Percentiles rank a stretch among this genome's conserved stretches.
Conservation (phyloP, 2,888 invertebrate species). For the Tetranychus truncatus region DNA sequence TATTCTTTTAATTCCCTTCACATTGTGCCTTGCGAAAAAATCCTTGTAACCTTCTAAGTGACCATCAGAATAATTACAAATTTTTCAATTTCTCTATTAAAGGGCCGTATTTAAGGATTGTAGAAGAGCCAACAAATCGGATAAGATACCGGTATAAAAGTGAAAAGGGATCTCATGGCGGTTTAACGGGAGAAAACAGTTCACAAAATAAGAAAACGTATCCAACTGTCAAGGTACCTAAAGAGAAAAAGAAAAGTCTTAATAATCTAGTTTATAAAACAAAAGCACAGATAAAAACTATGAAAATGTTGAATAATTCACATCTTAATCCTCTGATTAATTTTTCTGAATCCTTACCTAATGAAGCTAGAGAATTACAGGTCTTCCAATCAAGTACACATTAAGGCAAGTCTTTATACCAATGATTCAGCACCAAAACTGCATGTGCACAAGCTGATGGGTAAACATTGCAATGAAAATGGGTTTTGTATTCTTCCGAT, state of each 20-base stretch:
- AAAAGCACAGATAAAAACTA: neutral
- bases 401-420: slow-evolving; percentile 24
- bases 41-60: neutral
- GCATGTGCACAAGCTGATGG: slow-evolving; percentile 25
- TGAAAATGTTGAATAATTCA: neutral
- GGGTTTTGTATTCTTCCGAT: slow-evolving; percentile 21
- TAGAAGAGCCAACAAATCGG: slow-evolving; percentile 23
- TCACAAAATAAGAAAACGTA: slow-evolving; percentile 23
- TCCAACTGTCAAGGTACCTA: slow-evolving; percentile 23
- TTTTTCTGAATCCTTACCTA: neutral
- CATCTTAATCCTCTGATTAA: neutral
- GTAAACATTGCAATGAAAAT: slow-evolving; percentile 22
- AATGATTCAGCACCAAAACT: slow-evolving; percentile 21
- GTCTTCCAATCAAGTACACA: slow-evolving; percentile 17
- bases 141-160: slow-evolving; percentile 26
- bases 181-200: slow-evolving; percentile 22
- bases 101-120: slow-evolving; percentile 20
- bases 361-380: slow-evolving; percentile 21
- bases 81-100: neutral
- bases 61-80: neutral
- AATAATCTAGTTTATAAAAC: neutral
- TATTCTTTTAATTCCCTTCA: neutral
- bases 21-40: neutral
- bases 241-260: neutral
- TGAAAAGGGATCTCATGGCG: slow-evolving; percentile 26